Base-by-base conservation (phyloP, 2,797 vertebrate genomes). In the Tokudaia tokunoshimensis region DNA sequence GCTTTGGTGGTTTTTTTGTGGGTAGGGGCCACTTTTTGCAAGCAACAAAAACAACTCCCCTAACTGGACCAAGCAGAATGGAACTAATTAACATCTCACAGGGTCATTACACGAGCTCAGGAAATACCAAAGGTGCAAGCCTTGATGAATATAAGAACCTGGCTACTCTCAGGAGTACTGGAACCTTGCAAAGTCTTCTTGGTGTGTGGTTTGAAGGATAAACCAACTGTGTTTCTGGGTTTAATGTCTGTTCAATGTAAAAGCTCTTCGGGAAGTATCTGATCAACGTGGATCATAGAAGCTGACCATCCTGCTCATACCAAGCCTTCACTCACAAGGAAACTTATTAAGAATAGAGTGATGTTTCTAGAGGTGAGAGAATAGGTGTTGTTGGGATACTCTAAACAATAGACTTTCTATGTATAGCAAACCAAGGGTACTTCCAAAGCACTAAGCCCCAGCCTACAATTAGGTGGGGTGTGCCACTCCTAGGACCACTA, bases 1-100 rank as follows among this genome's bases (percentile, higher is more conserved):
- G n/a, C 55, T 29, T 67, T 14, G 2, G 0, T 12, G 67, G n/a
- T 31, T 31, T 15, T 31, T 10, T 20, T 2, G 0, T 76, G n/a
- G n/a, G 31, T 55, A 59, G 55, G 7, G 29, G 9, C 15, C 59
- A 6, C 37, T 61, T 34, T 41, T 65, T 52, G 44, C 34, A 59
- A 87, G 75, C 84, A 70, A 67, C 74, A 47, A 37, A 85, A 82
- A 80, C 47, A 70, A 61, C 52, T 88, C 80, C 24, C 61, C 41
- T 75, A 55, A 86, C 17, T 1, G 34, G 19, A 89, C 63, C 52
- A 41, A 29, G 52, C 47, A 13, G 12, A 17, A 83, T 65, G 41
- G 34, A 84, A 59, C 1, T 12, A 67, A 59, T 61, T 76, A 89
- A 19, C 55, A 52, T 20, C 47, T 37, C 24, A 3, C 14, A 8